Percentiles rank a stretch among this genome's conserved stretches.
phyloP scores from a whole-genome alignment of 1,140 invertebrate genomes.

The Calosoma granatense region DNA sequence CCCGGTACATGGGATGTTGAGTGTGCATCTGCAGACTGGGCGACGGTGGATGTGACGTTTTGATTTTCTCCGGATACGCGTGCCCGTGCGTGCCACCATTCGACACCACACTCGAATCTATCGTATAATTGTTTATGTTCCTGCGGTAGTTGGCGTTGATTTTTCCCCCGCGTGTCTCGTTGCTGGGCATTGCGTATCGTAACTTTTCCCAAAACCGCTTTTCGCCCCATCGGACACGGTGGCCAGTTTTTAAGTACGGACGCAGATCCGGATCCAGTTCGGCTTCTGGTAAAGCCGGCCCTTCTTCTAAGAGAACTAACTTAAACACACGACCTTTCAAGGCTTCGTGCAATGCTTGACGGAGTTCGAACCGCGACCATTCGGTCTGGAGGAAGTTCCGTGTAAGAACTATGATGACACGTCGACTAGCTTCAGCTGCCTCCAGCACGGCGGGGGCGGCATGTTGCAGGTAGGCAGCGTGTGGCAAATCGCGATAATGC shows the following conservation, averaged over 20 bases:
- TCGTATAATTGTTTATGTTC: constrained; percentile 68
- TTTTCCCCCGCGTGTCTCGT: constrained; percentile 47
- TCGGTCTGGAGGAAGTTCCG: constrained; percentile 78
- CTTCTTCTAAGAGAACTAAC: constrained; percentile 77
- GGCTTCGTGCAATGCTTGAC: constrained; percentile 75
- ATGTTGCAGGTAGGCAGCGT: constrained; percentile 58
- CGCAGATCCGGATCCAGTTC: constrained; percentile 79
- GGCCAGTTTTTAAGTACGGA: constrained; percentile 76
- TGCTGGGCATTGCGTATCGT: constrained; percentile 74
- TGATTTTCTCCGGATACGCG: constrained; percentile 36
- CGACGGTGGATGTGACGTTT: constrained; percentile 34
- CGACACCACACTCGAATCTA: constrained; percentile 48
- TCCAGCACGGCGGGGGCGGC: constrained; percentile 69
- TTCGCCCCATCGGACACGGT: constrained; percentile 77
- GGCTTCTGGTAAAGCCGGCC: constrained; percentile 63
- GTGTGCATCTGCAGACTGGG: constrained; percentile 34
- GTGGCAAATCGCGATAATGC: constrained; percentile 70
- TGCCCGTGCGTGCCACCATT: constrained; percentile 43
- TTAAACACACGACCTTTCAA: constrained; percentile 73
- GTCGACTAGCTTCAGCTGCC: constrained; percentile 72
- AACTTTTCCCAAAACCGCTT: constrained; percentile 87
- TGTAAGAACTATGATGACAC: constrained; percentile 70
- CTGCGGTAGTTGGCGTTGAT: constrained; percentile 55
- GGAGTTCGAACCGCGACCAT: constrained; percentile 75
- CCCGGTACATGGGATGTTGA: constrained; percentile 38